phyloP scores from a whole-genome alignment of 2,888 invertebrate genomes.

The Adela reaumurella region DNA sequence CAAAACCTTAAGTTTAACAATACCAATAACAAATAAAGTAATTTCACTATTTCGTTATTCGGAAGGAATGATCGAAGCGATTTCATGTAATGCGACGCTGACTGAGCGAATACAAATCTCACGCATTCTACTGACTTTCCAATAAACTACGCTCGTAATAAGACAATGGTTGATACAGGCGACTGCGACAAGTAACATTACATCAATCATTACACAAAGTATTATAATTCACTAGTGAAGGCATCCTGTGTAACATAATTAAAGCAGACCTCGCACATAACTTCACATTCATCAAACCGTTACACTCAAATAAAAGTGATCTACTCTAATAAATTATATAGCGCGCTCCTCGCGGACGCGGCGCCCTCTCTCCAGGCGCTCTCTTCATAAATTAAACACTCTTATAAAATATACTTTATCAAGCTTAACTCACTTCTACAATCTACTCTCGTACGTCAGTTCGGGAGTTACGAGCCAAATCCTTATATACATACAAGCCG shows the following conservation, averaged over 20 bases:
- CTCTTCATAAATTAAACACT: background rate
- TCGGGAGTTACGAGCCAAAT: background rate
- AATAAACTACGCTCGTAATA: too few relatives aligned
- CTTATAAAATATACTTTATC: background rate
- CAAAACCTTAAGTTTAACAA: slow-evolving; percentile 24
- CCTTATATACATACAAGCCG: background rate
- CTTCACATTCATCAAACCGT: slow-evolving; percentile 23
- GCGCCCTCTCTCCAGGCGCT: slow-evolving; percentile 24
- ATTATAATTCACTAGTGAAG: slow-evolving; percentile 31
- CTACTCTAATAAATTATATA: slow-evolving; percentile 29
- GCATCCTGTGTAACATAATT: slow-evolving; percentile 20
- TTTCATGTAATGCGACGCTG: slow-evolving; percentile 13
- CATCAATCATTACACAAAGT: background rate
- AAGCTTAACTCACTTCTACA: background rate
- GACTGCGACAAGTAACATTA: slow-evolving; percentile 9
- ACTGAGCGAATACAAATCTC: too few relatives aligned
- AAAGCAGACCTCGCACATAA: background rate
- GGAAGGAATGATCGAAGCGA: slow-evolving; percentile 49
- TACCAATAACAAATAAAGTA: slow-evolving; percentile 22
- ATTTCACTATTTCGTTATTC: slow-evolving; percentile 21
- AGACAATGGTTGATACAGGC: background rate
- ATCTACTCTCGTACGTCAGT: background rate
- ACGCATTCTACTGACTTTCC: too few relatives aligned
- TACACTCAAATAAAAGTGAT: slow-evolving; percentile 25
- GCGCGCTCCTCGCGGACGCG: slow-evolving; percentile 41